Percentiles rank a stretch among this genome's conserved stretches.
Evolutionary conservation across 2,113 vertebrate species (phyloP).

Genomic region (Nesogale talazaci): DNA sequence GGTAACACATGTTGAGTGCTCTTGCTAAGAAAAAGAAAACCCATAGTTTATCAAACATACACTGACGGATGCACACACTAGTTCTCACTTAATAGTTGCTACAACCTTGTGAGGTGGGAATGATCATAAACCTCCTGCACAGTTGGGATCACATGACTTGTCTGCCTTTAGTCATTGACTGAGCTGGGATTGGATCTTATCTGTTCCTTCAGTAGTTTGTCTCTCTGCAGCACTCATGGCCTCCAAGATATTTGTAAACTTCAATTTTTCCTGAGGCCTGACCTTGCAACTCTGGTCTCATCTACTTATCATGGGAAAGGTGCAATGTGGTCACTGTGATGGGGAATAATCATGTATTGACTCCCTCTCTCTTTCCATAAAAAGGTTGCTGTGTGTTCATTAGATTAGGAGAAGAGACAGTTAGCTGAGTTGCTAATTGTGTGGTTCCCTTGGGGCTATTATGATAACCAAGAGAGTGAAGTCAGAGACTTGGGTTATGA

Average conservation of each 20-base stretch:
- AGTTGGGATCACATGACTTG: not conserved
- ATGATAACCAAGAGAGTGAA: not conserved
- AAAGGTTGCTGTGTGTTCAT: not conserved
- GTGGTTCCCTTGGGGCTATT: not conserved
- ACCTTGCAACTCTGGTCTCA: not conserved
- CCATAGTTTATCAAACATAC: not conserved
- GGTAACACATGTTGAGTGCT: not conserved
- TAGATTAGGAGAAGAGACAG: too few relatives aligned
- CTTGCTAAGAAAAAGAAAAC: not conserved
- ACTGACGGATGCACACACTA: not conserved
- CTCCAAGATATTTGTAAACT: not conserved
- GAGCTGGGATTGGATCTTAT: not conserved
- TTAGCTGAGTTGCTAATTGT: not conserved
- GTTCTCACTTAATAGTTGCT: not conserved
- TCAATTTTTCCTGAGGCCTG: not conserved
- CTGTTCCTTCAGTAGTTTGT: not conserved
- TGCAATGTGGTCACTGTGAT: not conserved
- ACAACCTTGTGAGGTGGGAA: not conserved
- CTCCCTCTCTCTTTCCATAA: not conserved
- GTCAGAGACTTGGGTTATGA: not conserved
- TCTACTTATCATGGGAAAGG: not conserved
- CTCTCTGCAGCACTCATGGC: not conserved
- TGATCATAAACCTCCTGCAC: not conserved
- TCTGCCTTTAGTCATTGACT: not conserved
- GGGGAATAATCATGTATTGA: not conserved